These are phyloP conservation scores for Athripsodes cinereus DNA, from an alignment of 2,888 invertebrate species.

Conservation along the genomic window DNA sequence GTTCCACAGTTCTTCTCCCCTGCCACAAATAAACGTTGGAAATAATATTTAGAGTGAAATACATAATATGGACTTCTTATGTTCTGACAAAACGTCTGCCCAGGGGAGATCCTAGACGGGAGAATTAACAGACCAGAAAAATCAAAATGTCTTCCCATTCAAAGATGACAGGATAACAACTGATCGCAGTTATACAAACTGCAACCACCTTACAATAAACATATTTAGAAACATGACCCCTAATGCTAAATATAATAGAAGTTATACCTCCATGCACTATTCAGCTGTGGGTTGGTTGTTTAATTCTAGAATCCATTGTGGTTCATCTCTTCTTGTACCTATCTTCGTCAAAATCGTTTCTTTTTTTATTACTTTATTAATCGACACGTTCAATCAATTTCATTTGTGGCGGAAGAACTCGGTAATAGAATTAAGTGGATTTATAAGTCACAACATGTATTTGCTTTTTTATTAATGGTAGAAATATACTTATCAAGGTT, in stretches of 20 bases:
- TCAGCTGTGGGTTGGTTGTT: too few species aligned
- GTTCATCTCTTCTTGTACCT: neutral
- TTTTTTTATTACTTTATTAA: neutral
- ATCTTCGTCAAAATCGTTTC: neutral
- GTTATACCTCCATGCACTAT: too few species aligned
- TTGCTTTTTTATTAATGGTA: too few species aligned
- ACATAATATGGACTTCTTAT: slow-evolving; percentile 23
- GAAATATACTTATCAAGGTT: too few species aligned
- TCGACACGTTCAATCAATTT: neutral
- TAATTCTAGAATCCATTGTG: too few species aligned
- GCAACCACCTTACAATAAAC: too few species aligned
- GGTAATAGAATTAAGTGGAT: too few species aligned
- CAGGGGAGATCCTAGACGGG: slow-evolving; percentile 2
- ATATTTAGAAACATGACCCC: too few species aligned
- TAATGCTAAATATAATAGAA: too few species aligned
- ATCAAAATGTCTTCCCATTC: slow-evolving; percentile 14
- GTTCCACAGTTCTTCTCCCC: too few species aligned
- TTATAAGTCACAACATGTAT: too few species aligned
- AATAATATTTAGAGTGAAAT: slow-evolving; percentile 14
- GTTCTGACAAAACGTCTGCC: slow-evolving; percentile 15
- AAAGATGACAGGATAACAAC: neutral
- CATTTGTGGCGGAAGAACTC: neutral
- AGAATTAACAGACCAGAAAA: slow-evolving; percentile 17
- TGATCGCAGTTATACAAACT: too few species aligned
- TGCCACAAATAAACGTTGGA: slow-evolving; percentile 1